Base-by-base conservation (phyloP, 2,888 invertebrate genomes). In the Perizoma flavofasciatum region DNA sequence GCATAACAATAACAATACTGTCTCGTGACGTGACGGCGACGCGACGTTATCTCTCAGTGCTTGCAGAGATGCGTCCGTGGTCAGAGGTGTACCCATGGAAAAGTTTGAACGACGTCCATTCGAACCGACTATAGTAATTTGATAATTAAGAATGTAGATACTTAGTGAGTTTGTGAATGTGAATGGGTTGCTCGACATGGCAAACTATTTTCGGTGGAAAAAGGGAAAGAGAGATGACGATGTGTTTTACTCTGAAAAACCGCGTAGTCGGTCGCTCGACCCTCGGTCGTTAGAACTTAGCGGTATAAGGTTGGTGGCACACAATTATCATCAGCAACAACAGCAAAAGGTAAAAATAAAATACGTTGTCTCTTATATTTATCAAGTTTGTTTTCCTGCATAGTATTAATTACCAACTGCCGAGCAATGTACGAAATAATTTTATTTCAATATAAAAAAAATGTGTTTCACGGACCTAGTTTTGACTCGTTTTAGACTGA, bases 201-300 rank as follows among this genome's bases (percentile, higher is more conserved):
- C 95, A 65, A 94, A 94, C 72, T 95, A 95, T 75, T 95, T 95
- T 78, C 93, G 94, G 66, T 95, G 95, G 95, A 95, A 94, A 75
- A 94, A 94, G 71, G 93, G 94, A 50, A 94, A 93, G 70, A 87
- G 93, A 70, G 94, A 93, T 74, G 94, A 93, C 66, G 89, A 88
- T 69, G 92, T 90, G 71, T 92, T 92, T 72, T 92, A 88, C 77
- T 89, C 93, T 48, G 88, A 90, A 67, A 95, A 96, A 74, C 95
- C 95, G 7, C 93, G 96, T 55, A 96, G 96, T 81, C 92, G 95
- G 63, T 96, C 96, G 0, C 83, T 96, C 81, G 96, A 96, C 81
- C 94, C 96, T 35, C 94, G 95, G 66, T 94, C 95, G 6, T 85
- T 96, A 76, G 95, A 96, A 77, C 88, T 94, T 56, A 95, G 95